phyloP scores from a whole-genome alignment of 2,113 vertebrate genomes.

The Dasyornis broadbenti region DNA sequence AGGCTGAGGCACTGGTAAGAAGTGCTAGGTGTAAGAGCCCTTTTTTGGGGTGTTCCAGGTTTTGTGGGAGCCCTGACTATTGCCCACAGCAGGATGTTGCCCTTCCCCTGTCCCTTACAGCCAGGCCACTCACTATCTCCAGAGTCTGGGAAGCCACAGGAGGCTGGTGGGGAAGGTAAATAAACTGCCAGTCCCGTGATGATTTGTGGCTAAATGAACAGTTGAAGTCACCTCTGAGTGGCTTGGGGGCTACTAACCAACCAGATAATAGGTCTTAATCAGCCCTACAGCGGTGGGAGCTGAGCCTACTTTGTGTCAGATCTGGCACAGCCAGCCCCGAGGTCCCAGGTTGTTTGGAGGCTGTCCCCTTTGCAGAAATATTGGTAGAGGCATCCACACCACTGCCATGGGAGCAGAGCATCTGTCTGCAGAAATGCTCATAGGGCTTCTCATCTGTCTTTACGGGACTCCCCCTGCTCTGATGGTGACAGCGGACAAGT shows the following conservation, averaged over 20 bases:
- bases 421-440: background rate
- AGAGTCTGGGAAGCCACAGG: conserved; percentile 41
- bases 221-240: background rate
- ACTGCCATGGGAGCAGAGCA: background rate
- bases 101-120: background rate
- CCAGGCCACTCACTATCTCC: background rate
- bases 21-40: background rate
- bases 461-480: background rate
- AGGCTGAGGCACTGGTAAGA: background rate
- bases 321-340: background rate
- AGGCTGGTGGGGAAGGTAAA: conserved; percentile 57
- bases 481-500: background rate
- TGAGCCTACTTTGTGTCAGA: background rate
- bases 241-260: background rate
- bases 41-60: background rate
- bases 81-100: background rate
- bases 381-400: background rate
- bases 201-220: conserved; percentile 54
- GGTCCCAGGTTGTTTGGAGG: background rate
- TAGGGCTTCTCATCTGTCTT: background rate
- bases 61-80: background rate
- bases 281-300: background rate
- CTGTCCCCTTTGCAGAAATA: background rate
- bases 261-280: background rate
- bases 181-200: background rate